A percentile compares a stretch with the other conserved stretches of the same genome.
Conservation (phyloP, 2,888 invertebrate genomes). For the Chelonus formosanus region DNA sequence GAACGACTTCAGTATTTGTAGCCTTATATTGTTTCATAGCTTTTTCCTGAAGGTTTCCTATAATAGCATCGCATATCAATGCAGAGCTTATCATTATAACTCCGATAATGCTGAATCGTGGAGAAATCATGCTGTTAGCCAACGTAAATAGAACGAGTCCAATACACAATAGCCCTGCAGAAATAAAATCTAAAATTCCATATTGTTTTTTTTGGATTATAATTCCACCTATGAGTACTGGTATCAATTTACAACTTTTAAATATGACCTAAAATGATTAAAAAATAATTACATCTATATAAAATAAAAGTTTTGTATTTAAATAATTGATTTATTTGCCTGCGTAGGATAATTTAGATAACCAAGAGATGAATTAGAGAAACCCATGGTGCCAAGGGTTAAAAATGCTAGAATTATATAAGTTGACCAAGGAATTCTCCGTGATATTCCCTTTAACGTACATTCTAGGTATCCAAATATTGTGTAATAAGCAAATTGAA, state of each 20-base stretch:
- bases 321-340: constrained; percentile 45
- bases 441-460: constrained; percentile 70
- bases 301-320: not conserved
- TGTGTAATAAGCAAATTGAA: constrained; percentile 90
- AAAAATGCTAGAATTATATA: constrained; percentile 85
- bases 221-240: constrained; percentile 93
- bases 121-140: constrained; percentile 78
- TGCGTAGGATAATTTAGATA: constrained; percentile 97
- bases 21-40: constrained; percentile 87
- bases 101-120: constrained; percentile 77
- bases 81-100: constrained; percentile 84
- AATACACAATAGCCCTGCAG: constrained; percentile 86
- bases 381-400: constrained; percentile 94
- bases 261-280: constrained; percentile 77
- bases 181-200: constrained; percentile 82
- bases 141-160: constrained; percentile 92
- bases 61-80: constrained; percentile 91
- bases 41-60: constrained; percentile 97
- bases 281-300: not conserved
- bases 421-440: constrained; percentile 81
- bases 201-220: constrained; percentile 90
- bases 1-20: constrained; percentile 88
- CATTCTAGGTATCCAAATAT: constrained; percentile 82
- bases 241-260: constrained; percentile 96
- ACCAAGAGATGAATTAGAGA: constrained; percentile 93